These are phyloP conservation scores for Cephalotes varians DNA, from an alignment of 2,888 invertebrate species.

Conservation along the genomic window DNA sequence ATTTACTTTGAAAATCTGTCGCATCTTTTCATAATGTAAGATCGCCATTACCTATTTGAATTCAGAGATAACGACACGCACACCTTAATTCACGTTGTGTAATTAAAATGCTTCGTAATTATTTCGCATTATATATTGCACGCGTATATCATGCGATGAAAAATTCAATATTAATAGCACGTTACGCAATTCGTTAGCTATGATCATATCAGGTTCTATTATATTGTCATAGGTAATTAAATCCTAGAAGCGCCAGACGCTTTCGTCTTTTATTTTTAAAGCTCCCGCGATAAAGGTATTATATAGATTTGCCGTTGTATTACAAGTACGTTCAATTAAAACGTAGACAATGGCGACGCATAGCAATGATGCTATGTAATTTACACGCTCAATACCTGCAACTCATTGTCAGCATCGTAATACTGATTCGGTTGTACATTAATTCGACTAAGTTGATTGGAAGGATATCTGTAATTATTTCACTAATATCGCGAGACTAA, in stretches of 20 bases:
- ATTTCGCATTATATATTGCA: not conserved
- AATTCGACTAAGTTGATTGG: not conserved
- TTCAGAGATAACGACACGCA: not conserved
- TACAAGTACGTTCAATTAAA: slow-evolving; percentile 29
- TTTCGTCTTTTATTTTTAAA: not conserved
- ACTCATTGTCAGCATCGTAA: slow-evolving; percentile 10
- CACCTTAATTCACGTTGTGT: not conserved
- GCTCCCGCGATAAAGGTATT: not conserved
- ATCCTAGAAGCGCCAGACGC: slow-evolving; percentile 2
- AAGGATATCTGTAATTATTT: slow-evolving; percentile 28
- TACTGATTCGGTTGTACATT: slow-evolving; percentile 16
- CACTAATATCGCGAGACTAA: slow-evolving; percentile 14
- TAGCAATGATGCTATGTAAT: slow-evolving; percentile 12
- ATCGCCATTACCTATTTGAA: not conserved
- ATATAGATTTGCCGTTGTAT: slow-evolving; percentile 2
- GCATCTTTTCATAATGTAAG: not conserved
- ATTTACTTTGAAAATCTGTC: not conserved
- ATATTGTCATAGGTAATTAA: slow-evolving; percentile 33
- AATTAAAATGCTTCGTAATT: not conserved
- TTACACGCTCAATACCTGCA: slow-evolving; percentile 12
- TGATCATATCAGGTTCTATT: not conserved
- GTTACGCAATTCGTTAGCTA: not conserved
- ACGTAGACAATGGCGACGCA: slow-evolving; percentile 17
- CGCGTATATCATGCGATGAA: not conserved
- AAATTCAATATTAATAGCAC: slow-evolving; percentile 11